These are phyloP conservation scores for Parazoanthus atlanticus DNA, from an alignment of 92 coral and sea anemone genomes.

Conservation along the genomic window DNA sequence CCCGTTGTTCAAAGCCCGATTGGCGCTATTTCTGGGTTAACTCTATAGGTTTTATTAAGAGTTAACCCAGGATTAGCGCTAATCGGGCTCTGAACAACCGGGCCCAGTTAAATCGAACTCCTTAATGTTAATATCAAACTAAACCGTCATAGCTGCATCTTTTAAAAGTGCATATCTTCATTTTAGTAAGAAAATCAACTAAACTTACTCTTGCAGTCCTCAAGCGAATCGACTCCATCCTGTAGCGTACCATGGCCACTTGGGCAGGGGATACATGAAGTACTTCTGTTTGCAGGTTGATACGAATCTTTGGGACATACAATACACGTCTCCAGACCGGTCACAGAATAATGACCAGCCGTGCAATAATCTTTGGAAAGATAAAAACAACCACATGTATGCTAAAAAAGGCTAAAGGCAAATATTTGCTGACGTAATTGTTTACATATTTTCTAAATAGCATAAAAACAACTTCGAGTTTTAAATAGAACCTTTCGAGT, in stretches of 20 bases:
- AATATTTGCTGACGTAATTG: not conserved
- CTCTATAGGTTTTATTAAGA: no score
- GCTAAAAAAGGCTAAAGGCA: not conserved
- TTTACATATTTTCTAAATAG: not conserved
- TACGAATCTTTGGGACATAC: slow-evolving; percentile 77
- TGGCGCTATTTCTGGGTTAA: no score
- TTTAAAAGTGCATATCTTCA: not conserved
- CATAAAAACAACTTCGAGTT: no score
- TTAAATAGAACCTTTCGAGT: no score
- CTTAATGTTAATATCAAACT: no score
- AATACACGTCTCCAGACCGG: slow-evolving; percentile 73
- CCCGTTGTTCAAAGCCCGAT: no score
- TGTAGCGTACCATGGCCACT: slow-evolving; percentile 61
- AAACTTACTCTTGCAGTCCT: slow-evolving; percentile 69
- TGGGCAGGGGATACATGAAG: slow-evolving; percentile 71
- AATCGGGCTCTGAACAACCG: no score
- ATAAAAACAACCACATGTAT: not conserved
- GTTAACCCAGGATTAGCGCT: no score
- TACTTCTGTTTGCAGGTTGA: slow-evolving; percentile 66
- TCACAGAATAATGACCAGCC: slow-evolving; percentile 69
- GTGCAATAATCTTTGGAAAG: slow-evolving; percentile 50
- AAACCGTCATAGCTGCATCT: not conserved
- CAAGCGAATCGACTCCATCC: slow-evolving; percentile 51
- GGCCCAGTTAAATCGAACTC: no score
- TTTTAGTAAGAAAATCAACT: no score